These are phyloP conservation scores for Setophaga petechia DNA, from an alignment of 2,113 vertebrate genomes.

Conservation along the genomic window DNA sequence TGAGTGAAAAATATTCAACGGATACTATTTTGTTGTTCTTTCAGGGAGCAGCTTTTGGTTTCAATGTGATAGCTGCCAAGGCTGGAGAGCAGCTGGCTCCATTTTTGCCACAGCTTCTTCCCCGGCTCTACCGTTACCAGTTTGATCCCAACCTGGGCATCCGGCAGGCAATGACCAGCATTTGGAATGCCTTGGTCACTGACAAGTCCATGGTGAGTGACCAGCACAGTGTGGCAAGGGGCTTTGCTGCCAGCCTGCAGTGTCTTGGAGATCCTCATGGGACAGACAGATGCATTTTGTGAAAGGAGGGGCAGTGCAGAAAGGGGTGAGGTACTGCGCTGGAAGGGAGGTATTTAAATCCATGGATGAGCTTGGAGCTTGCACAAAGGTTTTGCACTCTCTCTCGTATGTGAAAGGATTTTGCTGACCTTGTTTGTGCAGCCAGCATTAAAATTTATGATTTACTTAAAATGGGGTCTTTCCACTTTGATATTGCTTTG, in stretches of 20 bases:
- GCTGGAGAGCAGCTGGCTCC: constrained; percentile 94
- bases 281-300: background rate
- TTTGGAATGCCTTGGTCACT: constrained; percentile 94
- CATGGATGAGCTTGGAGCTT: background rate
- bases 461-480: background rate
- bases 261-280: background rate
- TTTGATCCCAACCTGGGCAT: constrained; percentile 96
- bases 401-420: background rate
- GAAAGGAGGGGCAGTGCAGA: background rate
- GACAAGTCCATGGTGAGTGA: constrained; percentile 88
- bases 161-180: constrained; percentile 97
- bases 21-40: background rate
- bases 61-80: constrained; percentile 93
- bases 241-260: background rate
- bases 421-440: background rate
- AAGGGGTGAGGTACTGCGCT: background rate
- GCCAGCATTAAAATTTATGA: background rate
- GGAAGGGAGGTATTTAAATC: background rate
- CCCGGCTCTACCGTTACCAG: constrained; percentile 96
- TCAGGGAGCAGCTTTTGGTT: constrained; percentile 97
- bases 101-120: constrained; percentile 91
- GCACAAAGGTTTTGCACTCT: background rate
- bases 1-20: background rate
- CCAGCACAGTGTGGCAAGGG: no score
- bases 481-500: background rate